These are phyloP conservation scores for Catharus ustulatus DNA, from an alignment of 2,797 vertebrate species.

Conservation along the genomic window DNA sequence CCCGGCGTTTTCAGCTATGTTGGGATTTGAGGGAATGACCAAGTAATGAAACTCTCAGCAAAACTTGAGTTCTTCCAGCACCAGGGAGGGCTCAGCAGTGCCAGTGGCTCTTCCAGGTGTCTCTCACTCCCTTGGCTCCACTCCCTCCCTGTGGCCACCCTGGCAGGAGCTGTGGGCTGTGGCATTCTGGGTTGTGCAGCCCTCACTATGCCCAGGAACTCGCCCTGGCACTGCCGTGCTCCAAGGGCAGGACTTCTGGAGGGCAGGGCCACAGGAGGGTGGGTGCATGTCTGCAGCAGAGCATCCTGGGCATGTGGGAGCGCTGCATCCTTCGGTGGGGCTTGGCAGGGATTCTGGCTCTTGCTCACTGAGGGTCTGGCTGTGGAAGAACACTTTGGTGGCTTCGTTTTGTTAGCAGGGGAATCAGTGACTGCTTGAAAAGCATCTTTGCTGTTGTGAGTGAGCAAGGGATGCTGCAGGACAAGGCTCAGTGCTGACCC, in stretches of 20 bases:
- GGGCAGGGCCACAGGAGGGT: neutral
- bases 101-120: neutral
- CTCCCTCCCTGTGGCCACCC: neutral
- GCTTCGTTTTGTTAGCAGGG: neutral
- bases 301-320: neutral
- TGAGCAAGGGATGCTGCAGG: neutral
- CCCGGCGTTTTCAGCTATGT: neutral
- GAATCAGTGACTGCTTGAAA: neutral
- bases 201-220: neutral
- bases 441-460: neutral
- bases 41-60: neutral
- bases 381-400: neutral
- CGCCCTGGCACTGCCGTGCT: fast-evolving
- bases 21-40: neutral
- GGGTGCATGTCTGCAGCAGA: fast-evolving
- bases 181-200: neutral
- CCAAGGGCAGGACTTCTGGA: neutral
- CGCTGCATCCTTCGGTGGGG: fast-evolving
- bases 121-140: neutral
- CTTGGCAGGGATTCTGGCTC: neutral
- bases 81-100: neutral
- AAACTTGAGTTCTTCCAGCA: neutral
- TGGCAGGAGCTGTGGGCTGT: fast-evolving
- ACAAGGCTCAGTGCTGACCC: neutral
- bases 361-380: neutral